These are phyloP conservation scores for Hydraecia micacea DNA, from an alignment of 2,888 invertebrate genomes.

Conservation along the genomic window DNA sequence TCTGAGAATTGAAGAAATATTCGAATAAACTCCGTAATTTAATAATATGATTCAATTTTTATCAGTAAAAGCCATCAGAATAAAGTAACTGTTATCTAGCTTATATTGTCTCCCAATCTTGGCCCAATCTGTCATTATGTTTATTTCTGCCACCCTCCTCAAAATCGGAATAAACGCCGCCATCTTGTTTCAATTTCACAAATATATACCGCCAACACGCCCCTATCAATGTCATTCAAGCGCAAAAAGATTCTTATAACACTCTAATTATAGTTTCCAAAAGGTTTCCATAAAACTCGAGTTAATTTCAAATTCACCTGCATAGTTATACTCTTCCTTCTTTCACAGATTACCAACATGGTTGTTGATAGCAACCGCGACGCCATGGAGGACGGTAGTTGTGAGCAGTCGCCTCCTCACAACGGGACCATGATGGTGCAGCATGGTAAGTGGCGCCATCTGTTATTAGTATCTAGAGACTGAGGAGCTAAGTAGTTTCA, in stretches of 20 bases:
- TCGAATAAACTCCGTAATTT: not conserved
- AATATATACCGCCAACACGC: not conserved
- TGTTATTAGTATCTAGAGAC: conserved; percentile 13
- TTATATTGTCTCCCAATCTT: not conserved
- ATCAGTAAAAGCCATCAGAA: no score
- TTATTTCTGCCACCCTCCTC: not conserved
- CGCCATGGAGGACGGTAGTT: conserved; percentile 79
- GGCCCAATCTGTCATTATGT: no score
- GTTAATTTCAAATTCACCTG: not conserved
- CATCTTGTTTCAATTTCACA: not conserved
- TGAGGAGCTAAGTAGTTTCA: not conserved
- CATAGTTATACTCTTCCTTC: conserved; percentile 21
- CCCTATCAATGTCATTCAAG: not conserved
- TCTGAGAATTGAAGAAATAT: conserved; percentile 16
- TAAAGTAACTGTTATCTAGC: not conserved
- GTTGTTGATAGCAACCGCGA: conserved; percentile 82
- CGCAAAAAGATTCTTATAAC: not conserved
- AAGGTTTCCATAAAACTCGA: not conserved
- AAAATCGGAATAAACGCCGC: not conserved
- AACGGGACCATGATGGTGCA: conserved; percentile 76
- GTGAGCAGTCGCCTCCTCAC: conserved; percentile 81
- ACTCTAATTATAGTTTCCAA: not conserved
- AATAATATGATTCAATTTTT: not conserved
- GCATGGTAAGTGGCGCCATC: conserved; percentile 75
- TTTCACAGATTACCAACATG: conserved; percentile 83